A percentile compares a stretch with the other conserved stretches of the same genome.
phyloP scores from a whole-genome alignment of 2,888 invertebrate genomes.

The Protophormia terraenovae region DNA sequence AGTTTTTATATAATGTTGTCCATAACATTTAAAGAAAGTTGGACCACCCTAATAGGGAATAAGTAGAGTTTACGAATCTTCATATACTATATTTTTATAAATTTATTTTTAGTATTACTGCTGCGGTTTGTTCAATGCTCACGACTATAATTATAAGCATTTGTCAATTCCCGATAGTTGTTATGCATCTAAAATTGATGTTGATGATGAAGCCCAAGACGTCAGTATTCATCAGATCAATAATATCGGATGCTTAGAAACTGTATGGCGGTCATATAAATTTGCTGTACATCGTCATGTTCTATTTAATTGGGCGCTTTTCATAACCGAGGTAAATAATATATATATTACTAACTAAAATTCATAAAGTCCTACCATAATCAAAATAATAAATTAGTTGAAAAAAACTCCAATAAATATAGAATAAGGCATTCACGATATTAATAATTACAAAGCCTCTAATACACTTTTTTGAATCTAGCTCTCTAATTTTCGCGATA shows the following conservation, averaged over 20 bases:
- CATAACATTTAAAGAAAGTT: no score
- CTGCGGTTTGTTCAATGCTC: conserved; percentile 72
- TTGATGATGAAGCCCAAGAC: neutral
- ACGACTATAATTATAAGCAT: conserved; percentile 73
- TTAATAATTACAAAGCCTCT: no score
- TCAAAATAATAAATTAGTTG: no score
- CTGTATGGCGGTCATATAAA: conserved; percentile 70
- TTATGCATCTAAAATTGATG: conserved; percentile 67
- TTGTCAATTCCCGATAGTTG: conserved; percentile 73
- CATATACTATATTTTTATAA: neutral
- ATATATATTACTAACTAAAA: no score
- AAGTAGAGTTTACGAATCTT: no score
- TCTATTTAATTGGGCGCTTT: conserved; percentile 73
- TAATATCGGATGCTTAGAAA: conserved; percentile 72
- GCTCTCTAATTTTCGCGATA: no score
- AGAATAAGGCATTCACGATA: no score
- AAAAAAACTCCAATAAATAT: no score
- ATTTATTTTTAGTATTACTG: conserved; percentile 70
- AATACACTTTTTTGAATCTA: no score
- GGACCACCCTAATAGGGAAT: no score
- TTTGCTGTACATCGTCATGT: conserved; percentile 73
- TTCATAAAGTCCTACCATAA: no score
- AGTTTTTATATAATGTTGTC: no score
- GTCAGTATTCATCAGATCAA: conserved; percentile 50
- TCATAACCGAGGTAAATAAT: conserved; percentile 67